A percentile compares a stretch with the other conserved stretches of the same genome.
Evolutionary conservation across 1,140 invertebrate genomes (phyloP).

Genomic region (Euglossa dilemma): DNA sequence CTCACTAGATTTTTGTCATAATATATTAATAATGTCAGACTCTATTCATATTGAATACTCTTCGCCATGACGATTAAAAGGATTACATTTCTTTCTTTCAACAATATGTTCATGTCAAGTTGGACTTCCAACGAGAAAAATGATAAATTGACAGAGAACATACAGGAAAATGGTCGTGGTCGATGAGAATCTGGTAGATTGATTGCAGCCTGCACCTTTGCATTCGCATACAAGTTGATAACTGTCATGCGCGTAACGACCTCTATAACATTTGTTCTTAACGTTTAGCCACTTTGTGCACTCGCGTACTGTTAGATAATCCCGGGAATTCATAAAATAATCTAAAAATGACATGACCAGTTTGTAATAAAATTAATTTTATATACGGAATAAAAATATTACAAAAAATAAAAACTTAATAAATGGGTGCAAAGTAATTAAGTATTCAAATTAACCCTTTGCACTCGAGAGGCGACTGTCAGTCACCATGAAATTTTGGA

Average conservation of each 20-base stretch:
- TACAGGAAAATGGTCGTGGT: slow-evolving; percentile 1
- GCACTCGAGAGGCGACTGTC: too few species aligned
- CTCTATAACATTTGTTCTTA: slow-evolving; percentile 63
- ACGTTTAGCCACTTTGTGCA: slow-evolving; percentile 60
- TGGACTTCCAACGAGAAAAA: slow-evolving; percentile 1
- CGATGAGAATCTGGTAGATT: slow-evolving; percentile 25
- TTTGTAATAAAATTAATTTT: not conserved
- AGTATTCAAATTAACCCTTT: too few species aligned
- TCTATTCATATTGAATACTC: not conserved
- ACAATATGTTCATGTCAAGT: not conserved
- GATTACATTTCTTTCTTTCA: not conserved
- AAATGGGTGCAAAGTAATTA: not conserved
- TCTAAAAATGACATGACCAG: slow-evolving; percentile 46
- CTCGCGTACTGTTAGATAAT: slow-evolving; percentile 59
- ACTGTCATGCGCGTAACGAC: slow-evolving; percentile 66
- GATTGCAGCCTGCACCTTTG: slow-evolving; percentile 63
- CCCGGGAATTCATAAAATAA: slow-evolving; percentile 64
- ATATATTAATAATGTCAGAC: not conserved
- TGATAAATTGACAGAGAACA: slow-evolving; percentile 18
- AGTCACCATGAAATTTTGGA: too few species aligned
- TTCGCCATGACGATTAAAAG: not conserved
- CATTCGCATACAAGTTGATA: slow-evolving; percentile 70
- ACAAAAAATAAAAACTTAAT: not conserved
- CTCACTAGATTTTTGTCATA: not conserved
- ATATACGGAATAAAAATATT: not conserved